A percentile compares a stretch with the other conserved stretches of the same genome.
Evolutionary conservation across 2,113 vertebrate genomes (phyloP).

Genomic region (Stigmatopora argus): DNA sequence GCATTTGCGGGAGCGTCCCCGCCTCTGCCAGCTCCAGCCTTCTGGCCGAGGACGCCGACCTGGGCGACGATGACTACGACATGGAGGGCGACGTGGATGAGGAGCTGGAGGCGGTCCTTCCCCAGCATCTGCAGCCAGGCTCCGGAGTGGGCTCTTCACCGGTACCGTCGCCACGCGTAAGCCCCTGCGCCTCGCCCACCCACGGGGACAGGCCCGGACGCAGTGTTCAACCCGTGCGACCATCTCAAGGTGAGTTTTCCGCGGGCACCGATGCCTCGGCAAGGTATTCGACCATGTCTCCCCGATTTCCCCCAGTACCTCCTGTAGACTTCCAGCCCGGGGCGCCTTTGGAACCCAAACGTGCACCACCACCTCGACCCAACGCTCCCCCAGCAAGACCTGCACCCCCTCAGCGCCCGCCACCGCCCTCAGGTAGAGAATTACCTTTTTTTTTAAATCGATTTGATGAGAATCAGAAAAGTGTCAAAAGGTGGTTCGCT

Average conservation of each 20-base stretch:
- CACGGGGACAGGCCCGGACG: slow-evolving; percentile 82
- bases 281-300: not conserved
- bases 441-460: no score
- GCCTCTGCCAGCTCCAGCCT: slow-evolving; percentile 90
- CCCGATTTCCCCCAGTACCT: slow-evolving; percentile 47
- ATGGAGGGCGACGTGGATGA: slow-evolving; percentile 98
- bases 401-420: slow-evolving; percentile 88
- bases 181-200: slow-evolving; percentile 91
- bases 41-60: slow-evolving; percentile 88
- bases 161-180: slow-evolving; percentile 80
- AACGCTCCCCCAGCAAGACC: slow-evolving; percentile 84
- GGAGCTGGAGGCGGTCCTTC: slow-evolving; percentile 90
- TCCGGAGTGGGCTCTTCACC: slow-evolving; percentile 79
- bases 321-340: slow-evolving; percentile 73
- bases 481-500: no score
- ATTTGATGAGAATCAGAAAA: no score
- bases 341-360: slow-evolving; percentile 82
- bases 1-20: slow-evolving; percentile 80
- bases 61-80: slow-evolving; percentile 88
- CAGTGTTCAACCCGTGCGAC: slow-evolving; percentile 70
- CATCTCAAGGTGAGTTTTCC: slow-evolving; percentile 67
- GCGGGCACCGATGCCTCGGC: slow-evolving; percentile 37
- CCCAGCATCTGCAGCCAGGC: slow-evolving; percentile 88
- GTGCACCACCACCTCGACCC: slow-evolving; percentile 86
- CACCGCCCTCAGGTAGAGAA: slow-evolving; percentile 87